Evolutionary conservation across 2,113 vertebrate genomes (phyloP), one percentile per base, ranked within the genome.

Genomic region (Holacanthus passer): DNA sequence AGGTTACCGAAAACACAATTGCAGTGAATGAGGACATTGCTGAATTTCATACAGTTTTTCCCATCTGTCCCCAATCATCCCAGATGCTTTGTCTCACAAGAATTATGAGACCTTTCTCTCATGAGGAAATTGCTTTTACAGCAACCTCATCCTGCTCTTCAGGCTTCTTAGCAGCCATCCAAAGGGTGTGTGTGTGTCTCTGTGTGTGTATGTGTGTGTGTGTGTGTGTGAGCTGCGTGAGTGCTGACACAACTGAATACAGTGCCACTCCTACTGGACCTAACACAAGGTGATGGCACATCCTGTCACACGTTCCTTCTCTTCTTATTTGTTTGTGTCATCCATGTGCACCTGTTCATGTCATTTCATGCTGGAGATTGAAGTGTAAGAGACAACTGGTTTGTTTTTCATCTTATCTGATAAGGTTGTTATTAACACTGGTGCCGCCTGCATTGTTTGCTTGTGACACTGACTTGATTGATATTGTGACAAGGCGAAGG

Each of bases 81-180:
- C 80, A 75, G 79, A 91, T 88, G 87, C 81, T 91, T 88, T 71
- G 22, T 91, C 89, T 89, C 83, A 70, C 73, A 84, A 88, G 86
- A 92, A 87, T 90, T 88, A 91, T 89, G 90, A 90, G 86, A 70
- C 77, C 85, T 86, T 88, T 92, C 87, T 79, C 83, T 91, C 83
- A 74, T 84, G 85, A 85, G 83, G 86, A 91, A 93, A 92, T 91
- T 91, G 90, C 86, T 91, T 91, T 84, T 88, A 88, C 85, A 88
- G 91, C 78, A 82, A 86, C 73, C 89, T 89, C 83, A 82, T 82
- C 83, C 79, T 12, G 5, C 86, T 81, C 79, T 75, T 89, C 62
- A 60, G 83, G 77, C 83, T 87, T 22, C 79, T 81, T 45, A 82
- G 76, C 78, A 78, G 73, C 73, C 58, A 72, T 76, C 77, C 64